Base-by-base conservation (phyloP, 2,113 vertebrate genomes). In the Camelus dromedarius region DNA sequence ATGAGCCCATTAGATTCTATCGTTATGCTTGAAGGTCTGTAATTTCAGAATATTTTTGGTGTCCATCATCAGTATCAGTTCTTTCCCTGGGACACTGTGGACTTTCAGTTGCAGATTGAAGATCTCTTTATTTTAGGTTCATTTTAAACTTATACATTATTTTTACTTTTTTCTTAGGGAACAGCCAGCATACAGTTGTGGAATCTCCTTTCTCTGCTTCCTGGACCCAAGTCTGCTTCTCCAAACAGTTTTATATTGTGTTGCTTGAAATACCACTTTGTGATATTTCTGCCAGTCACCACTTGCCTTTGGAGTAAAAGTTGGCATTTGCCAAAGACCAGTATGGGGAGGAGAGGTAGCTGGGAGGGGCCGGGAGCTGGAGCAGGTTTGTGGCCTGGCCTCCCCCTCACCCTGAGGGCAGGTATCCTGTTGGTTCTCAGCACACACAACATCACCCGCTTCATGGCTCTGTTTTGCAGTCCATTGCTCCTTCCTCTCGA, bases 1-100 rank as follows among this genome's bases (percentile, higher is more conserved):
- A 6, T 9, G 24, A 13, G 28, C 26, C 18, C 13, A 15, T 2
- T 1, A 0, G 42, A 28, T 19, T 35, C 42, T 75, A 0, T 48
- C 70, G 62, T 75, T 89, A 62, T 26, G 38, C 56, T 24, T 32
- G 42, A 32, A 48, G 38, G n/a, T 62, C 70, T 76, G 42, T 35
- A 26, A 13, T 42, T 62, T 28, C 56, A 62, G 86, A 62, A 50
- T 18, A 75, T 75, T 62, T 30, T n/a, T 35, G 56, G 30, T 62
- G 38, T 50, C 14, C 24, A 38, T 72, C 35, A 19, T 42, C 38
- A 38, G n/a, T 19, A 22, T 38, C n/a, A 24, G 35, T 24, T 24
- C 24, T 42, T 13, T 38, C 19, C 35, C 69, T 42, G 38, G n/a
- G 83, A 30, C 22, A 24, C 12, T 32, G 54, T 46, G 38, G 26